Conservation (phyloP, 2,113 vertebrate species). For the Melanerpes formicivorus region DNA sequence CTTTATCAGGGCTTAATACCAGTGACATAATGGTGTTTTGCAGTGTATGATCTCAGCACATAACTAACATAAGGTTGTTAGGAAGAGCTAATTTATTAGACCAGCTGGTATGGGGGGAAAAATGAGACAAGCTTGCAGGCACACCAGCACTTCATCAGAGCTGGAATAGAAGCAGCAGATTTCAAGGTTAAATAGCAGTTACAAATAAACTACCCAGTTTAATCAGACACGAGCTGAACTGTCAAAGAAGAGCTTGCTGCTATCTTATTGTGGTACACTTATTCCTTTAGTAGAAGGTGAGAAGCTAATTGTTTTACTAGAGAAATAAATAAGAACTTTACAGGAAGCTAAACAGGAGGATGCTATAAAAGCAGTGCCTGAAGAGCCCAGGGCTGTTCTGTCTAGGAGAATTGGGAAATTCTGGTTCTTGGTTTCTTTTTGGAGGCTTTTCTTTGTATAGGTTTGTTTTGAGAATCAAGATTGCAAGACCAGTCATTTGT, state of each 20-base stretch:
- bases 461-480: not conserved
- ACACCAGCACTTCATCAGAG: conserved; percentile 36
- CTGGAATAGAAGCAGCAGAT: conserved; percentile 64
- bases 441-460: not conserved
- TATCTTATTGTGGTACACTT: not conserved
- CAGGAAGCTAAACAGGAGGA: not conserved
- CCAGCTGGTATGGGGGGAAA: conserved; percentile 60
- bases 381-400: not conserved
- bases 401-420: not conserved
- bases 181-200: conserved; percentile 64
- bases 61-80: conserved; percentile 15
- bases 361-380: not conserved
- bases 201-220: conserved; percentile 11
- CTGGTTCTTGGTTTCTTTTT: not conserved
- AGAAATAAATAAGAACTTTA: not conserved
- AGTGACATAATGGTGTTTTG: not conserved
- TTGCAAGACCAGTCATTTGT: not conserved
- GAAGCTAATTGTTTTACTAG: not conserved
- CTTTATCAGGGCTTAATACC: not conserved
- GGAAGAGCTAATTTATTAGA: conserved; percentile 68
- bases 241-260: not conserved
- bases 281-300: not conserved
- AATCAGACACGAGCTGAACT: not conserved
- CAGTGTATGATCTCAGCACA: conserved; percentile 23
- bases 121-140: conserved; percentile 57